phyloP scores from a whole-genome alignment of 2,888 invertebrate genomes.

The Myopa tessellatipennis region DNA sequence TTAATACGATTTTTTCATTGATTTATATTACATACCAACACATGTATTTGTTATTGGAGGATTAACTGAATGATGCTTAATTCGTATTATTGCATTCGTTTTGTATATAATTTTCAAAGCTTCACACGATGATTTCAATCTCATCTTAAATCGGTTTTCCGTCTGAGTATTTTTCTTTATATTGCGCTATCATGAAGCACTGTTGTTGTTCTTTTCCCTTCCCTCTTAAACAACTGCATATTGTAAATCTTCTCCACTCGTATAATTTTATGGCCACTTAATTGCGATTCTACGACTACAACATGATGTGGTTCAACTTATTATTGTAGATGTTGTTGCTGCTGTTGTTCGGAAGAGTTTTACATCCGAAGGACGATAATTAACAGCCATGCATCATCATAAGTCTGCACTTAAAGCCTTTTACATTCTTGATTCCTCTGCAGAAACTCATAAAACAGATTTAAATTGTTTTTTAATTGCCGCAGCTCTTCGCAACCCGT shows the following conservation, averaged over 20 bases:
- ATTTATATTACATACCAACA: no score
- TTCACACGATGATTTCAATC: no score
- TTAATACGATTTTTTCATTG: no score
- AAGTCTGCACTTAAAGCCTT: constrained; percentile 25
- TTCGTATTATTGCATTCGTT: no score
- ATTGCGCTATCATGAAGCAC: neutral
- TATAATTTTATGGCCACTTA: constrained; percentile 24
- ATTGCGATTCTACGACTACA: constrained; percentile 25
- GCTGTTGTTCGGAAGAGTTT: constrained; percentile 13
- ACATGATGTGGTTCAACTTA: constrained; percentile 8
- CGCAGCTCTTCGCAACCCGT: neutral
- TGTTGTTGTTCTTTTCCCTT: neutral
- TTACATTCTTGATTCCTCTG: constrained; percentile 6
- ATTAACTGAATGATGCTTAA: no score
- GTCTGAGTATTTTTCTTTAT: no score
- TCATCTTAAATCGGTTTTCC: no score
- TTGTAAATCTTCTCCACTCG: neutral
- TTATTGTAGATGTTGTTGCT: constrained; percentile 2
- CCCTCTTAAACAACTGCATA: neutral
- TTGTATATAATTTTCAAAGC: no score
- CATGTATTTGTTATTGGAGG: no score
- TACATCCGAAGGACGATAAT: constrained; percentile 26
- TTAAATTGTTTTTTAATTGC: constrained; percentile 39
- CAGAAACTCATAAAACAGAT: constrained; percentile 36
- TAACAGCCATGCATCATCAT: constrained; percentile 29